phyloP scores from a whole-genome alignment of 2,113 vertebrate genomes.

The Ardeotis arabs region DNA sequence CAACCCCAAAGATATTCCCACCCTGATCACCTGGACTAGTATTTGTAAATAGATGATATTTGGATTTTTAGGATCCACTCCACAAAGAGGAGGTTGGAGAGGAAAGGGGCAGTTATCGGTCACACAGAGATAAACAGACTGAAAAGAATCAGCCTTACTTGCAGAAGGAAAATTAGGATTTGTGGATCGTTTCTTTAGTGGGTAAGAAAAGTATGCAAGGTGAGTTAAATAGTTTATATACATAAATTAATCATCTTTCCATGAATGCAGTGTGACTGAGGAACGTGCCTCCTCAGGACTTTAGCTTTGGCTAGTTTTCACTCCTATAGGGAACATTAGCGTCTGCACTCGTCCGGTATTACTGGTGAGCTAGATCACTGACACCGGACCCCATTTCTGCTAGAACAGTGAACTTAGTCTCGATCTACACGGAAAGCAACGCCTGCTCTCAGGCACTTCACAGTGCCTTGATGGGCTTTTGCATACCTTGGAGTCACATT shows the following conservation, averaged over 20 bases:
- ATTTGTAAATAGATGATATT: not conserved
- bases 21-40: not conserved
- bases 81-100: not conserved
- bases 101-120: not conserved
- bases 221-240: not conserved
- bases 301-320: not conserved
- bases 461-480: not conserved
- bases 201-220: not conserved
- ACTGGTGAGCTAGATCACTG: not conserved
- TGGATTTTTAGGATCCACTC: not conserved
- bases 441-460: not conserved
- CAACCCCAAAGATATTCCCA: not conserved
- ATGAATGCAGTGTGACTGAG: not conserved
- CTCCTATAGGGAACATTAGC: not conserved
- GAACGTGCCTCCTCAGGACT: not conserved
- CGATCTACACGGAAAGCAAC: not conserved
- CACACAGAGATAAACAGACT: not conserved
- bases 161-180: not conserved
- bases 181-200: not conserved
- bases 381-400: rapidly evolving
- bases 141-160: not conserved
- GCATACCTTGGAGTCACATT: not conserved
- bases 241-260: not conserved
- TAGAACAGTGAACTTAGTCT: not conserved
- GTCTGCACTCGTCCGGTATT: rapidly evolving